Evolutionary conservation across 2,797 vertebrate genomes (phyloP), one percentile per base, ranked within the genome.

Genomic region (Sphenopsis melanotis): DNA sequence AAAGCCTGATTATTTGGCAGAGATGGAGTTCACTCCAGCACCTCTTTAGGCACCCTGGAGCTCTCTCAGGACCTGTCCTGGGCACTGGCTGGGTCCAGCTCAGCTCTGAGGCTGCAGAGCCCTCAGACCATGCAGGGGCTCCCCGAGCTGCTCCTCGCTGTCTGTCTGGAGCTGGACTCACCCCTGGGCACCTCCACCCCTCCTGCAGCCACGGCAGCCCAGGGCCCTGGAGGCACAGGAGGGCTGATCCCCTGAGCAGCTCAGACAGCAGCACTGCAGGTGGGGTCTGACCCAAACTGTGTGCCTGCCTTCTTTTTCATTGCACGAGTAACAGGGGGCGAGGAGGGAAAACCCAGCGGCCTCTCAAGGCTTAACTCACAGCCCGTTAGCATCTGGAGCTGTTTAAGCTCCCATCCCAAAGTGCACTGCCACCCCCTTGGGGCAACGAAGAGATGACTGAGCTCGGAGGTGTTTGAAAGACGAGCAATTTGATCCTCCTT

Each of bases 121-220:
- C 21, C 22, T 50, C 56, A 52, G 24, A 17, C 6, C 44, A 10
- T 0, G 0, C 29, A 15, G 66, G 41, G 39, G 18, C 36, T 65
- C 42, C 41, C 30, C 2, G 24, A 63, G 13, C 7, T 5, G 12
- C 11, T 80, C 60, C 1, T 6, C 27, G 44, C 49, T 71, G 41
- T 2, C 16, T 30, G 1, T 2, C 57, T 26, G 39, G 44, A 56
- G 30, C 1, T 4, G 56, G 9, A 12, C 36, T 0, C 41, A 3
- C 16, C 32, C 64, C 20, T 6, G 7, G 59, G n/a, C 16, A 15
- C 21, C 27, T 15, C 42, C 2, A 1, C 4, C 34, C 6, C 55
- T 44, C 3, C 1, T 24, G 42, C 72, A 72, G 46, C 42, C 9
- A 0, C 3, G 16, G 27, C 3, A 2, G 32, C 71, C 29, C 29